Conservation (phyloP, 2,888 invertebrate genomes). For the Magallana nippona region DNA sequence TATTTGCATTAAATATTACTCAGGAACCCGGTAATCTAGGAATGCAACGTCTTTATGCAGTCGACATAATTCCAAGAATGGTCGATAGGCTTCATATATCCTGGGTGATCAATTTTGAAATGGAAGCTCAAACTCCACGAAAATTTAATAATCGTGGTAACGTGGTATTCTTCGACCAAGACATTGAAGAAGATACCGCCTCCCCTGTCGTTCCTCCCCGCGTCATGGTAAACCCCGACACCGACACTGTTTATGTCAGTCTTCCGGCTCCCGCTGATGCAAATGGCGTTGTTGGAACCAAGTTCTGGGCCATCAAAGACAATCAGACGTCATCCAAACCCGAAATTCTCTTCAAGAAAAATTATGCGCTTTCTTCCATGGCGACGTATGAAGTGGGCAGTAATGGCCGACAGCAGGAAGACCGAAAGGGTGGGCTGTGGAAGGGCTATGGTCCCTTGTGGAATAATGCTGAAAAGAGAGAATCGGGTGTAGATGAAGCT, state of each 20-base stretch:
- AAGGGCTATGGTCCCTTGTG: not conserved
- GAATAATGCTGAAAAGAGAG: not conserved
- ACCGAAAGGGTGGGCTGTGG: not conserved
- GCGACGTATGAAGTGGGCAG: constrained; percentile 47
- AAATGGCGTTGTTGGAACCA: not conserved
- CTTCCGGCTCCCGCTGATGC: constrained; percentile 31
- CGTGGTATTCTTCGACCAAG: constrained; percentile 37
- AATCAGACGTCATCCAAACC: constrained; percentile 38
- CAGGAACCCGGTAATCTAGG: constrained; percentile 50
- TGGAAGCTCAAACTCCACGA: constrained; percentile 39
- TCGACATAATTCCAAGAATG: constrained; percentile 56
- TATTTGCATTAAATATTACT: too few species aligned
- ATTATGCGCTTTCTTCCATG: constrained; percentile 46
- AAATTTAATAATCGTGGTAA: not conserved
- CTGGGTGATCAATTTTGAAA: constrained; percentile 64
- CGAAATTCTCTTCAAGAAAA: constrained; percentile 44
- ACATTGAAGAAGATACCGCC: not conserved
- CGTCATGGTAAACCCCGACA: constrained; percentile 37
- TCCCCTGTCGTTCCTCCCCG: constrained; percentile 6
- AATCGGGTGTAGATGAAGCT: not conserved
- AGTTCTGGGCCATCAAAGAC: constrained; percentile 53
- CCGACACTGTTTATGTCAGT: constrained; percentile 41
- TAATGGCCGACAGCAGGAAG: not conserved
- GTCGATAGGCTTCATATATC: constrained; percentile 51
- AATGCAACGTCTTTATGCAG: constrained; percentile 62